Evolutionary conservation across 2,797 vertebrate genomes (phyloP).

Genomic region (Mycteria americana): DNA sequence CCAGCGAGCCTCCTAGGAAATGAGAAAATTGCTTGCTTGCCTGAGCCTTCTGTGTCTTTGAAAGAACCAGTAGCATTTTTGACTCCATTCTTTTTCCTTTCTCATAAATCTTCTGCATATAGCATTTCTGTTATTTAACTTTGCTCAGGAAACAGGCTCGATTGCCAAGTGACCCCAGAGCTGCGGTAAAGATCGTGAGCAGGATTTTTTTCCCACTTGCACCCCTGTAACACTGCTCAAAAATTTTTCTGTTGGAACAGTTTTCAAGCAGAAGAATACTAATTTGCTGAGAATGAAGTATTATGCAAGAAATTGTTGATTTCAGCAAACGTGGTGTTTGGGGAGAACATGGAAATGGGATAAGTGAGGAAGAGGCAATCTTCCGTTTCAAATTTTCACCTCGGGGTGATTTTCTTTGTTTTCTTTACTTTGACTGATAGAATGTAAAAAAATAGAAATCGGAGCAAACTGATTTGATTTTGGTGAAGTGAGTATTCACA

Average conservation of each 20-base stretch:
- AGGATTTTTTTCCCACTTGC: not conserved
- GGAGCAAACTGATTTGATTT: not conserved
- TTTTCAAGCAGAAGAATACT: not conserved
- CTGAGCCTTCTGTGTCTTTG: not conserved
- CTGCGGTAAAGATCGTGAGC: fast-evolving
- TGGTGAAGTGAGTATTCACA: not conserved
- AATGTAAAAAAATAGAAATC: not conserved
- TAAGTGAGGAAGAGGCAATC: not conserved
- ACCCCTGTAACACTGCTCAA: not conserved
- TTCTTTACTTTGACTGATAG: not conserved
- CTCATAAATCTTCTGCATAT: not conserved
- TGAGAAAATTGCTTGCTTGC: not conserved
- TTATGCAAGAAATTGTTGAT: not conserved
- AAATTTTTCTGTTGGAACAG: not conserved
- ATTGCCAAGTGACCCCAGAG: not conserved
- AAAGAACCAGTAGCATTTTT: not conserved
- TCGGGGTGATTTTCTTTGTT: not conserved
- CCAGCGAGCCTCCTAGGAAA: not conserved
- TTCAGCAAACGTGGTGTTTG: not conserved
- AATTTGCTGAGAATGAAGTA: not conserved
- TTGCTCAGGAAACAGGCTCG: not conserved
- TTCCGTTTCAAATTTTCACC: not conserved
- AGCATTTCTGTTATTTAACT: not conserved
- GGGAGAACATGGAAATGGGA: not conserved
- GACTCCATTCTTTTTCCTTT: not conserved